phyloP scores from a whole-genome alignment of 2,113 vertebrate genomes.

The Crotalus viridis region DNA sequence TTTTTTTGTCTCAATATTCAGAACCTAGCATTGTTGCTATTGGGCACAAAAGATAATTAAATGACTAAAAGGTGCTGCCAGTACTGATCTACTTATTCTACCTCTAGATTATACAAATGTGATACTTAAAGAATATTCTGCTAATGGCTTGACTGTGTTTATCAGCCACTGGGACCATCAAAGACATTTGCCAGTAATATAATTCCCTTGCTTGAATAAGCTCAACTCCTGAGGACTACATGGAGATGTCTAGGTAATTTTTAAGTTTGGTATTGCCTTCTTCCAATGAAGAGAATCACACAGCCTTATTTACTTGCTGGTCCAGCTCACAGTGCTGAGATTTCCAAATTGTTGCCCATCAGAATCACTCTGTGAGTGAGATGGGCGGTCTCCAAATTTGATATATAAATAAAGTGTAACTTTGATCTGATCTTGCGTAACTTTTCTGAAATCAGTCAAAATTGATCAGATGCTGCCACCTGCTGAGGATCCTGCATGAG shows the following conservation, averaged over 20 bases:
- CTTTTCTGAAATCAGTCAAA: background rate
- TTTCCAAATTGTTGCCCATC: background rate
- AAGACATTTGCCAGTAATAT: background rate
- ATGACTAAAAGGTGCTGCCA: background rate
- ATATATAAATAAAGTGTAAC: background rate
- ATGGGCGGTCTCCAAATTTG: background rate
- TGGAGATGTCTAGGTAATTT: background rate
- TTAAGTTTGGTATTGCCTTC: background rate
- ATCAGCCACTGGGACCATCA: background rate
- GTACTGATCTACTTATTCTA: background rate
- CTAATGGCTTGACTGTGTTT: background rate
- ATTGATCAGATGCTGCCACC: background rate
- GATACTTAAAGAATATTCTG: background rate
- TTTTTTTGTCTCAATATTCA: background rate
- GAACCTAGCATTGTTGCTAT: background rate
- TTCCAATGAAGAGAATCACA: background rate
- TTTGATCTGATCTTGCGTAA: background rate
- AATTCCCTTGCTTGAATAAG: background rate
- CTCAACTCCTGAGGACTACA: background rate
- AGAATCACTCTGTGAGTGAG: background rate
- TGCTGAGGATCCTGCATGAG: background rate
- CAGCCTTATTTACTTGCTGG: background rate
- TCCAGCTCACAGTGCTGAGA: background rate
- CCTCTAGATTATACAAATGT: background rate
- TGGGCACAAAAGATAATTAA: background rate